Base-by-base conservation (phyloP, 2,888 invertebrate genomes). In the Siphlonurus alternatus region DNA sequence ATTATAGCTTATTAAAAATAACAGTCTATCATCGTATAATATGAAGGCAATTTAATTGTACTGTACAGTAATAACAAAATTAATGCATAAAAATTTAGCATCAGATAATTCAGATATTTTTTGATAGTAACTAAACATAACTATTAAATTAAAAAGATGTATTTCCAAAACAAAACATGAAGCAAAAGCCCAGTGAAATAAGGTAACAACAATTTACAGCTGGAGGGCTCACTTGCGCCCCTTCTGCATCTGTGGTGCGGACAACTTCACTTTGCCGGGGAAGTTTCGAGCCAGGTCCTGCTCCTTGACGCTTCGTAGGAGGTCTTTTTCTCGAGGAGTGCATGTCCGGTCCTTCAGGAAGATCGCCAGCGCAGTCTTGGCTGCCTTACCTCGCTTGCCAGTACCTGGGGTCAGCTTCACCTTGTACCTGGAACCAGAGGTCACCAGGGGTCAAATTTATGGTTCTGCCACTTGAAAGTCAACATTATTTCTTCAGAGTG, bases 191-290 rank as follows among this genome's bases (percentile, higher is more conserved):
- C n/a, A n/a, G n/a, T n/a, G n/a, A n/a, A n/a, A n/a, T n/a, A n/a
- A n/a, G n/a, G n/a, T n/a, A n/a, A n/a, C n/a, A n/a, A n/a, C n/a
- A n/a, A n/a, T n/a, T n/a, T n/a, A n/a, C n/a, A n/a, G n/a, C n/a
- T n/a, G n/a, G n/a, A 15, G 15, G 15, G 38, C 23, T 62, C 23
- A 65, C 53, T 65, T 70, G 65, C 67, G 70, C 54, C 67, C 61
- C 66, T 71, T 72, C 53, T 68, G 87, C 66, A 89, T 74, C 72
- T 88, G 88, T 0, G 93, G 92, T 1, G 93, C 91, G 1, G 93
- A 92, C 54, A 98, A 78, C 76, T 97, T 97, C 0, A 98, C 96
- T 78, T 96, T 97, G 51, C 97, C 96, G 10, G 98, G 98, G 74
- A 99, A 86, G 80, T 98, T 98, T 69, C 95, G 81, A 0, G 94